phyloP scores from a whole-genome alignment of 2,797 vertebrate genomes.

The Apogon hyalosoma region DNA sequence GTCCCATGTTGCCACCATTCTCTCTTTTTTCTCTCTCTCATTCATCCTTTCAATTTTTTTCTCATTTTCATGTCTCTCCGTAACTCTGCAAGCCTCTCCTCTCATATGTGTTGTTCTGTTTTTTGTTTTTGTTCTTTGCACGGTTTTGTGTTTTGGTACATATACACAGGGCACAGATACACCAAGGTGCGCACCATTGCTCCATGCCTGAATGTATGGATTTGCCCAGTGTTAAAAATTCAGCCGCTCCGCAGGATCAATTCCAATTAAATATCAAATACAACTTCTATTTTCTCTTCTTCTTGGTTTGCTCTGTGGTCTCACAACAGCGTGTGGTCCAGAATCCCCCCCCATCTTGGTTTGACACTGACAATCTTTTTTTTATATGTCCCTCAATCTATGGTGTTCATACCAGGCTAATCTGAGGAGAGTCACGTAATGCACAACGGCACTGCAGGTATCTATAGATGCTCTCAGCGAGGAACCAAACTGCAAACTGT shows the following conservation, averaged over 20 bases:
- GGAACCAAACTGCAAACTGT: neutral
- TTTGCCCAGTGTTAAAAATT: conserved; percentile 58
- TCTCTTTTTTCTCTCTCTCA: conserved; percentile 21
- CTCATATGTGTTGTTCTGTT: conserved; percentile 39
- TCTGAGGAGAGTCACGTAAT: conserved; percentile 5
- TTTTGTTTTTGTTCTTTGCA: conserved; percentile 9
- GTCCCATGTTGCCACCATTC: conserved; percentile 5
- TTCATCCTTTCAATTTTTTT: conserved; percentile 36
- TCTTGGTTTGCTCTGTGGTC: conserved; percentile 38
- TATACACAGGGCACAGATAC: conserved; percentile 1
- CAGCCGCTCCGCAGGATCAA: conserved; percentile 67
- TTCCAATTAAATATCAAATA: conserved; percentile 78
- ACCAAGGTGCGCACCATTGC: neutral
- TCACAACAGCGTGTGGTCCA: conserved; percentile 38
- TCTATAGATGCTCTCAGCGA: neutral
- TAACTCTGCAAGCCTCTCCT: conserved; percentile 22
- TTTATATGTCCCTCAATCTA: conserved; percentile 32
- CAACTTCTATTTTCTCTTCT: conserved; percentile 47
- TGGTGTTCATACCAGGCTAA: conserved; percentile 14
- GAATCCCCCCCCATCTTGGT: conserved; percentile 19
- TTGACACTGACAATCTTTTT: conserved; percentile 26
- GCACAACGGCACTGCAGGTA: conserved; percentile 26
- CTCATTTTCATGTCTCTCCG: conserved; percentile 20
- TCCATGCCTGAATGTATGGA: conserved; percentile 58
- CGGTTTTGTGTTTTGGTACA: conserved; percentile 12